Conservation (phyloP, 2,113 vertebrate genomes). For the Pyrgilauda ruficollis region DNA sequence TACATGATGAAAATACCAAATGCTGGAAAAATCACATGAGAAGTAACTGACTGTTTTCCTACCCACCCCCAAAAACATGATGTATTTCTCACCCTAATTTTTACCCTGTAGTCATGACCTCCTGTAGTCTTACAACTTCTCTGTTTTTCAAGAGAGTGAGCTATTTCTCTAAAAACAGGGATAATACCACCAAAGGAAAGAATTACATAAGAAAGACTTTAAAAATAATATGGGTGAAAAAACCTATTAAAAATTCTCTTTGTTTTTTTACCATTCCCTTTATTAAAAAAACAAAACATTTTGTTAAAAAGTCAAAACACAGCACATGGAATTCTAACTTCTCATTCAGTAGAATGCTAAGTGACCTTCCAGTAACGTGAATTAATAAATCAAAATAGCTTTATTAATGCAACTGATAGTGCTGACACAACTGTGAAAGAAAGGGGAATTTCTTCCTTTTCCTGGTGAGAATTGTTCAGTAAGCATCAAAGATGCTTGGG, state of each 20-base stretch:
- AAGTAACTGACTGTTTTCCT: neutral
- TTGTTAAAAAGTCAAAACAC: neutral
- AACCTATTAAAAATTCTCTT: neutral
- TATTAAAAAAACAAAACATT: neutral
- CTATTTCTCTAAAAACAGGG: neutral
- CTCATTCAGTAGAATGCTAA: neutral
- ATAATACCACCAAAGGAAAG: neutral
- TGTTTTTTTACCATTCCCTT: neutral
- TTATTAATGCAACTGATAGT: neutral
- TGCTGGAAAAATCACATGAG: neutral
- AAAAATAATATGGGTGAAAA: neutral
- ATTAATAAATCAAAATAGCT: neutral
- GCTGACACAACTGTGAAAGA: neutral
- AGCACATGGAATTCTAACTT: neutral
- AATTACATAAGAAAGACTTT: neutral
- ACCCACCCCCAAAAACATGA: neutral
- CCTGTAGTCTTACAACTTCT: neutral
- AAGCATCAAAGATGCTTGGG: neutral
- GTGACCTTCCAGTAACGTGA: neutral
- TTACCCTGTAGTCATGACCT: neutral
- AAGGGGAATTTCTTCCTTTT: neutral
- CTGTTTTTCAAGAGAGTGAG: neutral
- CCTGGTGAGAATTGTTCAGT: neutral
- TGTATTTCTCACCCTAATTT: neutral
- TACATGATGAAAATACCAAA: neutral